Base-by-base conservation (phyloP, 2,797 vertebrate genomes). In the Anguilla pacifica region DNA sequence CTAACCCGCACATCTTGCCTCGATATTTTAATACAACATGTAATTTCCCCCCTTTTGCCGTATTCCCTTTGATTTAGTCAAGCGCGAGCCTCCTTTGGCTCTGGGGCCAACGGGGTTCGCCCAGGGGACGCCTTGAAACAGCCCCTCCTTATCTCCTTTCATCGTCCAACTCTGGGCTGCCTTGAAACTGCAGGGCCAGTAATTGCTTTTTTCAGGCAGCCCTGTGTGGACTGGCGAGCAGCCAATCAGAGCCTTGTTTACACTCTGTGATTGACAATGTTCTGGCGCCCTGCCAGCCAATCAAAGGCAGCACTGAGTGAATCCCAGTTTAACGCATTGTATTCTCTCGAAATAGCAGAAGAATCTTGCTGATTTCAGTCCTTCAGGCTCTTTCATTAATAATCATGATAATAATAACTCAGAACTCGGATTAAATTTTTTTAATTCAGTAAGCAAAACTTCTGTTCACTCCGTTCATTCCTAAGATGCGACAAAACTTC, bases 171-270 rank as follows among this genome's bases (percentile, higher is more conserved):
- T 92, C 93, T 86, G 96, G 97, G 96, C 95, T 94, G 96, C 97
- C 97, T 97, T 96, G 97, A 98, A 98, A 98, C 96, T 94, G 97
- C 96, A 94, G 96, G 96, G 96, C 96, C 51, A 97, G 97, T 98
- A 98, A 98, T 98, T 98, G 97, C 97, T 98, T 98, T 98, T 98
- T 98, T 97, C 97, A 95, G 97, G 96, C 97, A 97, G 97, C 97
- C 97, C 96, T 94, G 97, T 97, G 97, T 96, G 97, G 97, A 97
- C 97, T 98, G 97, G 97, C 97, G 95, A 96, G 95, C 97, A 97
- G 96, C 98, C 98, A 99, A 99, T 99, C 97, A 96, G 97, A 96
- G 96, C 95, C 97, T 98, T 98, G 97, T 99, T 98, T 98, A 99
- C 97, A 98, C 97, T 98, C 95, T 89, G 91, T 97, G 98, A 99